A percentile compares a stretch with the other conserved stretches of the same genome.
Evolutionary conservation across 2,113 vertebrate genomes (phyloP).

Genomic region (Hemicordylus capensis): DNA sequence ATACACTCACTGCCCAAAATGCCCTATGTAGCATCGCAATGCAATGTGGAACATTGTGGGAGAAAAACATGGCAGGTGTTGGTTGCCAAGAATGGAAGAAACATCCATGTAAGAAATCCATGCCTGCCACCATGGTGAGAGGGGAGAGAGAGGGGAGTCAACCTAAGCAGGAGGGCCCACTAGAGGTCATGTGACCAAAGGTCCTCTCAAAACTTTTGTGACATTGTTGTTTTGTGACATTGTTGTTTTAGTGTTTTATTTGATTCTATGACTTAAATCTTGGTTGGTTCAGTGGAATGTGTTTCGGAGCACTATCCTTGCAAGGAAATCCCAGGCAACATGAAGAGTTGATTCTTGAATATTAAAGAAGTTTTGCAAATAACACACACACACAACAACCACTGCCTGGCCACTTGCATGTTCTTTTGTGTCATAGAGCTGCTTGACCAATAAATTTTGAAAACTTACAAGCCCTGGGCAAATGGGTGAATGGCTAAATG

Average conservation of each 20-base stretch:
- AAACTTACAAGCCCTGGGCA: background rate
- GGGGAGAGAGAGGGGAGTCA: background rate
- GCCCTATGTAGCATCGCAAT: no score
- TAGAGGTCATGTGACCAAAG: no score
- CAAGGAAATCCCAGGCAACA: constrained; percentile 26
- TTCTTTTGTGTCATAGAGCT: background rate
- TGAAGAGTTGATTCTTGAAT: background rate
- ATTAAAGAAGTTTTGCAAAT: background rate
- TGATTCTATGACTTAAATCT: background rate
- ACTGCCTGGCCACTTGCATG: background rate
- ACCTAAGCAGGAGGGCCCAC: no score
- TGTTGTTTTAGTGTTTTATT: background rate
- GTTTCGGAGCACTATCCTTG: constrained; percentile 20
- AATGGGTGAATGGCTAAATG: background rate
- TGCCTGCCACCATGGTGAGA: no score
- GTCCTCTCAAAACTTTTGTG: no score
- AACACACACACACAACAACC: background rate
- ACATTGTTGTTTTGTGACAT: no score
- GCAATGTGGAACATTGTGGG: no score
- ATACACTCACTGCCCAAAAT: no score
- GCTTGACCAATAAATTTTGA: background rate
- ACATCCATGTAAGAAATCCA: no score
- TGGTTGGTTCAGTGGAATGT: constrained; percentile 3
- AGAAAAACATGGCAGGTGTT: no score
- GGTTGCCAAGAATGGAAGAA: no score